Evolutionary conservation across 1,140 invertebrate species (phyloP).

Genomic region (Tetramorium simillimum): DNA sequence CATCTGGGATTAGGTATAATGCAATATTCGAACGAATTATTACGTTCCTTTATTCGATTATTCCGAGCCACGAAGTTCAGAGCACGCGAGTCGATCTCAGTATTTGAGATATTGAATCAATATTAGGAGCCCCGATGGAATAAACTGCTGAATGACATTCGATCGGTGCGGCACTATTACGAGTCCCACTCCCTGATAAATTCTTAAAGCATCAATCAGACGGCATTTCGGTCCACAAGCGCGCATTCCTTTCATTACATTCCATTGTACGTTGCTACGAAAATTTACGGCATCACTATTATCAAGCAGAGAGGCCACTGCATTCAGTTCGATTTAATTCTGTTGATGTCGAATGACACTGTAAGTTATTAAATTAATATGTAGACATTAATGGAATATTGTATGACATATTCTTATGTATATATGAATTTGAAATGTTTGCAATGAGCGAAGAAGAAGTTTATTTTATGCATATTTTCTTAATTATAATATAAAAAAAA

Average conservation of each 20-base stretch:
- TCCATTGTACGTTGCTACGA: not conserved
- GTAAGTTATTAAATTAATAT: no score
- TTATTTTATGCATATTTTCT: not conserved
- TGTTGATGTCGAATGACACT: not conserved
- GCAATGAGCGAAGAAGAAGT: not conserved
- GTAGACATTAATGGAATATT: not conserved
- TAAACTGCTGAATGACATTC: slow-evolving; percentile 46
- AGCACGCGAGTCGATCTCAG: slow-evolving; percentile 12
- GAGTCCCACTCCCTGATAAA: not conserved
- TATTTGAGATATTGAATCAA: slow-evolving; percentile 50
- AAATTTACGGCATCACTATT: slow-evolving; percentile 18
- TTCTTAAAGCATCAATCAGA: slow-evolving; percentile 53
- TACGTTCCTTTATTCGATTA: slow-evolving; percentile 40
- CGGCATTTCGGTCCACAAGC: slow-evolving; percentile 5
- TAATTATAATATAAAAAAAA: not conserved
- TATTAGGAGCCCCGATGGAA: slow-evolving; percentile 35
- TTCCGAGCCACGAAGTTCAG: slow-evolving; percentile 26
- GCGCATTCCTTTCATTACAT: slow-evolving; percentile 31
- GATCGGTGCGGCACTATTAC: slow-evolving; percentile 3
- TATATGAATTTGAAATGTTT: not conserved
- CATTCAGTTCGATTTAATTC: not conserved
- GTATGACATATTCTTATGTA: not conserved
- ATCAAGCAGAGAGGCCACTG: not conserved
- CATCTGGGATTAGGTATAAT: slow-evolving; percentile 13
- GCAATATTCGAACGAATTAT: slow-evolving; percentile 30